Base-by-base conservation (phyloP, 2,797 vertebrate genomes). In the Arremon aurantiirostris region DNA sequence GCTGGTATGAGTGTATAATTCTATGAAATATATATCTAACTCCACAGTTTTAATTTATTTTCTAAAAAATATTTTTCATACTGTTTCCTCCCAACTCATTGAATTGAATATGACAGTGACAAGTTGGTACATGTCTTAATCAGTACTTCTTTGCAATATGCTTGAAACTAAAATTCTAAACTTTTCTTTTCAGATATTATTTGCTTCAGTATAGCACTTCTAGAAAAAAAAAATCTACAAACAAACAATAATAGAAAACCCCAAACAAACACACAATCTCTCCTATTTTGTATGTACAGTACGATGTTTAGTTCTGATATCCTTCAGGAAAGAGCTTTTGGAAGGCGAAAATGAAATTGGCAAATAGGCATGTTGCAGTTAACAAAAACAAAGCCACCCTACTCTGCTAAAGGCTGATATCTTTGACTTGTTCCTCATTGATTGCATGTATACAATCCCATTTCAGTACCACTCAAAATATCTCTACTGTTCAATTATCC, bases 201-300 rank as follows among this genome's bases (percentile, higher is more conserved):
- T 49, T 0, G 0, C 37, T 50, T 44, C 28, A 44, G 7, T 34
- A n/a, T 9, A 64, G 7, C 10, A 19, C 7, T 64, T 28, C 17
- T 34, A 50, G 37, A 4, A 37, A 59, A 57, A n/a, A 65, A 60
- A 55, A 11, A 1, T 1, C 11, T 14, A 41, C 14, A 53, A 39
- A 22, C 1, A 37, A 37, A 7, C 11, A 61, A n/a, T 8, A 37
- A 34, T 22, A 59, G n/a, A 66, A 66, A 35, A 27, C 5, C n/a
- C 6, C 19, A 42, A 37, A 41, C 8, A 32, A 68, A n/a, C 4
- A 9, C 24, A 50, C 4, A 19, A 8, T 1, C 4, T 18, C 12
- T 2, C 4, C 14, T n/a, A 16, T 64, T 64, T 66, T 5, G 0
- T 30, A 35, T 14, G 8, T 44, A 44, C 12, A 46, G 16, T 46